Base-by-base conservation (phyloP, 2,113 vertebrate species). In the Crypturellus undulatus region DNA sequence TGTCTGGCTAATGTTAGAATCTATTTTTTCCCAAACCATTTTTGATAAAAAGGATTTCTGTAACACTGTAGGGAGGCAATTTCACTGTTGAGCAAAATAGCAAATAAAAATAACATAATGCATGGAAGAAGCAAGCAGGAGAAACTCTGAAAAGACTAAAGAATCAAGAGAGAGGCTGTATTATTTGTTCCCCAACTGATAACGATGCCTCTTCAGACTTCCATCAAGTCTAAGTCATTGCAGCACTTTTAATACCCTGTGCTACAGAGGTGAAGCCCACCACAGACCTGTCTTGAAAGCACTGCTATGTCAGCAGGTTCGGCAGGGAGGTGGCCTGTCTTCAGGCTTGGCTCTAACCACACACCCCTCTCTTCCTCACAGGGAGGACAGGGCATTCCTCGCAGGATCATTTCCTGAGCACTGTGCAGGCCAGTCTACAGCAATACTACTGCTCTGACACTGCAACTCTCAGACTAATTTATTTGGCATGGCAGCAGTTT, bases 261-360 rank as follows among this genome's bases (percentile, higher is more conserved):
- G 54, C 38, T 14, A 7, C 30, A 4, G 0, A 14, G 25, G 8
- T 6, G 36, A 70, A 17, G 49, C 4, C 10, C 2, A 1, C 5
- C 34, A 19, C 43, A 6, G 34, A 36, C 0, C 1, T 1, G 2
- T 1, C 45, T 6, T 16, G n/a, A n/a, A 17, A 52, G 51, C 72
- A 47, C 47, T 4, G 67, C 79, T 58, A 9, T 36, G 52, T 22
- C 65, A 26, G 38, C 56, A 8, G 25, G 32, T 32, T 72, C 20
- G 36, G n/a, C 34, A 8, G 12, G 8, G 9, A 6, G 52, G 45
- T 17, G 40, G 52, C 77, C 28, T 32, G 47, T 9, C 8, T 0
- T 3, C 65, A 10, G 18, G 26, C 63, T 24, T 28, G 21, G n/a
- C 71, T 49, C 32, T 60, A 12, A 15, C 34, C 9, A 6, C 71